Conservation (phyloP, 2,888 invertebrate genomes). For the Leptopilina syphax region DNA sequence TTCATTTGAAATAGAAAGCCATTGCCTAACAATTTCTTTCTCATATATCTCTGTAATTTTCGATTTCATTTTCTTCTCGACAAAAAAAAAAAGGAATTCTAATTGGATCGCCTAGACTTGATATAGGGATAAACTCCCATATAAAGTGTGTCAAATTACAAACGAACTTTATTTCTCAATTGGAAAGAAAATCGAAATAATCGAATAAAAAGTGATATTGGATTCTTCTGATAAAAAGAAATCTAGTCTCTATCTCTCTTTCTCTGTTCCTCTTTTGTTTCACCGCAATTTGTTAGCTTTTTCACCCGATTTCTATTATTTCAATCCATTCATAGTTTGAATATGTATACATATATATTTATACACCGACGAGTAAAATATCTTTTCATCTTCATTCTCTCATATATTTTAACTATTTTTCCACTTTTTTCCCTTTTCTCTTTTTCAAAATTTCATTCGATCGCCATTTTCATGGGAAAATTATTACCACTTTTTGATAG, state of each 20-base stretch:
- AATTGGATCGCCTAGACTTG: not conserved
- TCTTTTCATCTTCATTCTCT: not conserved
- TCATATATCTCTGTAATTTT: not conserved
- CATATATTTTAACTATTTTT: not conserved
- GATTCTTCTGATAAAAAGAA: not conserved
- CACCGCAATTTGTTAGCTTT: slow-evolving; percentile 5
- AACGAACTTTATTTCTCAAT: not conserved
- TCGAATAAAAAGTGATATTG: slow-evolving; percentile 7
- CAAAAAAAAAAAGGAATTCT: not conserved
- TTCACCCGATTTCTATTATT: not conserved
- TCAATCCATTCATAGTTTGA: not conserved
- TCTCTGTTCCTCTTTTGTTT: not conserved
- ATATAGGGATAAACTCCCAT: not conserved
- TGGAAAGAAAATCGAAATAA: slow-evolving; percentile 28
- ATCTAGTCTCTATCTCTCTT: not conserved
- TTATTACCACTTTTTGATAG: not conserved
- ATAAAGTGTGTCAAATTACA: slow-evolving; percentile 1
- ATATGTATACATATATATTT: not conserved
- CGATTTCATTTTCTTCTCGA: not conserved
- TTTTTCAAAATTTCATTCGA: not conserved
- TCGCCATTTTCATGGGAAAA: not conserved
- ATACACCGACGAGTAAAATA: not conserved
- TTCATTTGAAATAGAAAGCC: not conserved
- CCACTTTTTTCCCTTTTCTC: too few relatives aligned
- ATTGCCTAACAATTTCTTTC: not conserved